Conservation (phyloP, 2,888 invertebrate species). For the Phasia obesa region DNA sequence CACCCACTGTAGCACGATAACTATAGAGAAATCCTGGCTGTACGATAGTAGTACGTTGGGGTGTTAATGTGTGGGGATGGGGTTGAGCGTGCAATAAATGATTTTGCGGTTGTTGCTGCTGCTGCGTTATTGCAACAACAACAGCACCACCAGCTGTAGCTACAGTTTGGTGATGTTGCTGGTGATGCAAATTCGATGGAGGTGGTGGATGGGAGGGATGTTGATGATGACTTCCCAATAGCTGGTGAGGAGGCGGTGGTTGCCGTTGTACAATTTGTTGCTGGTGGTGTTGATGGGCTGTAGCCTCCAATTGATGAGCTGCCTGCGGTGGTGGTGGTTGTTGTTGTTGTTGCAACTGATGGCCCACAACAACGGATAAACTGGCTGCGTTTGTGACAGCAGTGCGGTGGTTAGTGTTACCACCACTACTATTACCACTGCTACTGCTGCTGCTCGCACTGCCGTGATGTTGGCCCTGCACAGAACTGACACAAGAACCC, state of each 20-base stretch:
- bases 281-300: slow-evolving; percentile 62
- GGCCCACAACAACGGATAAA: slow-evolving; percentile 69
- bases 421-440: slow-evolving; percentile 69
- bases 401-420: slow-evolving; percentile 62
- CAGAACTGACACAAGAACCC: slow-evolving; percentile 83
- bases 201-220: slow-evolving; percentile 31
- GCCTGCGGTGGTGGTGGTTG: slow-evolving; percentile 62
- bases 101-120: slow-evolving; percentile 82
- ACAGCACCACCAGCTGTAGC: slow-evolving; percentile 73
- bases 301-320: slow-evolving; percentile 52
- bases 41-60: slow-evolving; percentile 75
- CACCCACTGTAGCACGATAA: slow-evolving; percentile 75
- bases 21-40: slow-evolving; percentile 79
- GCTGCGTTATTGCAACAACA: slow-evolving; percentile 75
- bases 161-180: slow-evolving; percentile 69
- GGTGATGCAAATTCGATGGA: slow-evolving; percentile 59
- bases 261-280: slow-evolving; percentile 65
- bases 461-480: slow-evolving; percentile 77
- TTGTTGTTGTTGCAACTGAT: slow-evolving; percentile 69
- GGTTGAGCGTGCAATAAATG: slow-evolving; percentile 74
- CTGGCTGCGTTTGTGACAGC: slow-evolving; percentile 62
- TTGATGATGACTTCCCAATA: slow-evolving; percentile 55
- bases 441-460: slow-evolving; percentile 75
- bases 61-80: slow-evolving; percentile 73
- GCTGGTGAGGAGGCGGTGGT: slow-evolving; percentile 52